Percentiles rank a stretch among this genome's conserved stretches.
Evolutionary conservation across 1,140 invertebrate genomes (phyloP).

Genomic region (Polypedilum vanderplanki): DNA sequence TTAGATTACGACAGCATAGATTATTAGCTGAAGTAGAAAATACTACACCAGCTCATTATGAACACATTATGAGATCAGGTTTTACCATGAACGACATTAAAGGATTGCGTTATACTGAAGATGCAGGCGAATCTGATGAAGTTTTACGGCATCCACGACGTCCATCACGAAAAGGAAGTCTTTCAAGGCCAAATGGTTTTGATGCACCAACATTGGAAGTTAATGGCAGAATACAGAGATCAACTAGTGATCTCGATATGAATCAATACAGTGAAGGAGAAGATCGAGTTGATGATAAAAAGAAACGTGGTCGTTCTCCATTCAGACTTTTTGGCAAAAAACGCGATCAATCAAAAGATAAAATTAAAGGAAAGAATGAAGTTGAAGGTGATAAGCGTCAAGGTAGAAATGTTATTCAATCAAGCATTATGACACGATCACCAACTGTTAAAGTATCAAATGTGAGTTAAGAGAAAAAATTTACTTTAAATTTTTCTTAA

Average conservation of each 20-base stretch:
- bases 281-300: slow-evolving; percentile 60
- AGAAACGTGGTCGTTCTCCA: slow-evolving; percentile 78
- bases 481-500: slow-evolving; percentile 31
- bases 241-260: slow-evolving; percentile 66
- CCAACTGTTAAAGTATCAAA: slow-evolving; percentile 39
- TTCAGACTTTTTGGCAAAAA: slow-evolving; percentile 63
- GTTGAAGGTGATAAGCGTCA: slow-evolving; percentile 30
- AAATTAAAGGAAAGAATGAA: slow-evolving; percentile 32
- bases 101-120: slow-evolving; percentile 80
- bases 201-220: slow-evolving; percentile 35
- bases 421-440: slow-evolving; percentile 39
- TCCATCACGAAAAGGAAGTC: slow-evolving; percentile 66
- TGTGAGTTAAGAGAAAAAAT: slow-evolving; percentile 33
- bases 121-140: slow-evolving; percentile 66
- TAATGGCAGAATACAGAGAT: slow-evolving; percentile 55
- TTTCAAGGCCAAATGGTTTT: slow-evolving; percentile 51
- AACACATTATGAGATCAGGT: slow-evolving; percentile 86
- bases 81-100: slow-evolving; percentile 92
- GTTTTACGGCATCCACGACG: slow-evolving; percentile 52
- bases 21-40: slow-evolving; percentile 65
- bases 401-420: slow-evolving; percentile 41
- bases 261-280: slow-evolving; percentile 55
- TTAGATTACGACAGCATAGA: slow-evolving; percentile 72
- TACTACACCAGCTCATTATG: slow-evolving; percentile 66
- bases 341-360: slow-evolving; percentile 42